Base-by-base conservation (phyloP, 35 echinoderm and acorn worm genomes). In the Heliocidaris erythrogramma region DNA sequence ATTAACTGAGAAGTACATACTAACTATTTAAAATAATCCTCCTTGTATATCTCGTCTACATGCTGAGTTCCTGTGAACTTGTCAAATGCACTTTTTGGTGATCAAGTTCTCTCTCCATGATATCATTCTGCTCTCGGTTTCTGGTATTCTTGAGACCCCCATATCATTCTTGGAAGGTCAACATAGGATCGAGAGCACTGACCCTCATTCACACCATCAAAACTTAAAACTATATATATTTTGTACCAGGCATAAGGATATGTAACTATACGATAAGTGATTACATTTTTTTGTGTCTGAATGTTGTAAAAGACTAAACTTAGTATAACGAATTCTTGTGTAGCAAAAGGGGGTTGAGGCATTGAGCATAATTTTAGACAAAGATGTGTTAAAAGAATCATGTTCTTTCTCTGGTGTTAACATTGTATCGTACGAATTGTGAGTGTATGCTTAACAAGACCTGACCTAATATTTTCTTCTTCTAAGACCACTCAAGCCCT, bases 1-100 rank as follows among this genome's bases (percentile, higher is more conserved):
- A 78, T 24, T 78, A 78, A 78, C 18, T 78, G 65, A 78, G 65
- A 78, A 16, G 18, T 69, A n/a, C n/a, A 21, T 69, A 69, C 61
- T 24, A 69, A 78, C 65, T 78, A 78, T 78, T 78, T 69, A 18
- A 21, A 24, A 24, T n/a, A 78, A 78, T 78, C 18, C 5, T 78
- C 27, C 65, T 78, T 78, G 65, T 27, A 78, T n/a, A n/a, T 78
- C 65, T 78, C 27, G 21, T 78, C 21, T n/a, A 27, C 65, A 78
- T 78, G 65, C 65, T 78, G 65, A 78, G 65, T 78, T 78, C 27
- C 65, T 78, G 27, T 78, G 65, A 78, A 78, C 65, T 78, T 78
- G 65, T 78, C 65, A 27, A 21, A 78, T 78, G 65, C 65, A 78
- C 65, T 78, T 78, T 78, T 78, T n/a, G 52, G 52, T 78, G 18